A percentile compares a stretch with the other conserved stretches of the same genome.
These are phyloP conservation scores for Acanthoscelides obtectus DNA, from an alignment of 2,888 invertebrate species.

Conservation along the genomic window DNA sequence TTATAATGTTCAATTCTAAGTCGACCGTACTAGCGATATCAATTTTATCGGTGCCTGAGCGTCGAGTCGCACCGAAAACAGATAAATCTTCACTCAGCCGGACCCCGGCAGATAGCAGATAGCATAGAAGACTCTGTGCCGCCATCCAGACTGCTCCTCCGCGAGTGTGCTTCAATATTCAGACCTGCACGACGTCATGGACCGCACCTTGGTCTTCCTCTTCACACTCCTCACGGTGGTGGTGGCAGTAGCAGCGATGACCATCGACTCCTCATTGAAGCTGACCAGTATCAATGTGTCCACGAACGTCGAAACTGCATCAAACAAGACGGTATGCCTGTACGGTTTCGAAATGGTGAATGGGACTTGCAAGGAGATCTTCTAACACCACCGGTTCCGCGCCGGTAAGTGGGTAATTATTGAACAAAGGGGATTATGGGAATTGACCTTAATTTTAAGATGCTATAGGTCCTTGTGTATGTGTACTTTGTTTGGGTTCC, in stretches of 20 bases:
- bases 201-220: neutral
- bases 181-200: neutral
- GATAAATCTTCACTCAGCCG: neutral
- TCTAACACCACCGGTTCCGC: neutral
- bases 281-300: neutral
- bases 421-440: neutral
- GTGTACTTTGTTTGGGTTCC: too few species aligned
- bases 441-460: neutral
- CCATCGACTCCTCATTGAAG: neutral
- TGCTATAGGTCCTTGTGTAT: too few species aligned
- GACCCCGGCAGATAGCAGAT: neutral
- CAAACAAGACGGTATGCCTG: neutral
- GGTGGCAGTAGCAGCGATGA: neutral
- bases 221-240: neutral
- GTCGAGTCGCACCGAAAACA: neutral
- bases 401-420: neutral
- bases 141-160: neutral
- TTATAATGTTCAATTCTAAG: neutral
- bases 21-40: neutral
- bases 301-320: neutral
- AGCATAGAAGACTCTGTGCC: neutral
- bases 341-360: neutral
- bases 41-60: neutral
- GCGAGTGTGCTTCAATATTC: neutral
- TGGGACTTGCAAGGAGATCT: neutral